A percentile compares a stretch with the other conserved stretches of the same genome.
Evolutionary conservation across 2,888 invertebrate genomes (phyloP).

Genomic region (Tortrix viridana): DNA sequence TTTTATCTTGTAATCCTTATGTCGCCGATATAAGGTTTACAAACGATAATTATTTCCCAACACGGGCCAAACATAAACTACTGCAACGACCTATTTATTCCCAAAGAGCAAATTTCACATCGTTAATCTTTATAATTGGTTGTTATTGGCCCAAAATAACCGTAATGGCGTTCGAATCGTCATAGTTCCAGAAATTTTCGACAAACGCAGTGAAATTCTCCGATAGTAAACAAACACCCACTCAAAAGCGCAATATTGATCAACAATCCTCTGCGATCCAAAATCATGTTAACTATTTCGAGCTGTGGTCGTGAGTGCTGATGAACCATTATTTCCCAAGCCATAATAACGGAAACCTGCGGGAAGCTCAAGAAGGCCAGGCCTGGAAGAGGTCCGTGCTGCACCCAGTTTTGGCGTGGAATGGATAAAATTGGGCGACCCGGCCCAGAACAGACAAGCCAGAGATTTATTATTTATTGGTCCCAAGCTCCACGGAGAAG

Average conservation of each 20-base stretch:
- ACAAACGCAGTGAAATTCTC: conserved; percentile 15
- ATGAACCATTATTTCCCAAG: too few species aligned
- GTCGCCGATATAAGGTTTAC: background rate
- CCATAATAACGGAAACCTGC: too few species aligned
- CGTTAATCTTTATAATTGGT: conserved; percentile 21
- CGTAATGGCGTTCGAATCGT: conserved; percentile 7
- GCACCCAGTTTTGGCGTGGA: too few species aligned
- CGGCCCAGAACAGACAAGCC: too few species aligned
- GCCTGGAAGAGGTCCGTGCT: too few species aligned
- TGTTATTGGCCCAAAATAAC: conserved; percentile 7
- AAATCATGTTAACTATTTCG: background rate
- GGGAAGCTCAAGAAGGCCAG: too few species aligned
- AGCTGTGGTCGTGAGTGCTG: background rate
- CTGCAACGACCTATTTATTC: conserved; percentile 4
- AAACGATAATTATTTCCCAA: background rate
- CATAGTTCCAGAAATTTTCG: conserved; percentile 15
- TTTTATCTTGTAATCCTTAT: too few species aligned
- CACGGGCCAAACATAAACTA: background rate
- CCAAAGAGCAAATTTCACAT: conserved; percentile 9
- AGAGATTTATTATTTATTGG: too few species aligned
- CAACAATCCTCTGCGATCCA: conserved; percentile 10
- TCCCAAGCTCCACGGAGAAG: too few species aligned
- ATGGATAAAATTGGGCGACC: too few species aligned
- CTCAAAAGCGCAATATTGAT: conserved; percentile 7
- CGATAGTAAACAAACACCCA: conserved; percentile 9